These are phyloP conservation scores for Pheosia tremula DNA, from an alignment of 2,888 invertebrate genomes.

Conservation along the genomic window DNA sequence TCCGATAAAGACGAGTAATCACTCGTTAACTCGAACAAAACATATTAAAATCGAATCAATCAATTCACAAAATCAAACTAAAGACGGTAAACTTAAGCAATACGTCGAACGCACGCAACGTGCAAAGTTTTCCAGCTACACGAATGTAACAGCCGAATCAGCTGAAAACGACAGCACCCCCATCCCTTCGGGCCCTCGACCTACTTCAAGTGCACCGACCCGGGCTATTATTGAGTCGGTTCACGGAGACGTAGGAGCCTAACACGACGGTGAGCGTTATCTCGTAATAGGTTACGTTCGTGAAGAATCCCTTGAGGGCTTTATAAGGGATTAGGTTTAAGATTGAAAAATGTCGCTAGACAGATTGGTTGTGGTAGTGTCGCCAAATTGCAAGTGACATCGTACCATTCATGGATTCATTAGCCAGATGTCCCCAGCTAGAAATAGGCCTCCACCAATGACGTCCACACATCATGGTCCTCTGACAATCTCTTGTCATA, in stretches of 20 bases:
- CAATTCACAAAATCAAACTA: neutral
- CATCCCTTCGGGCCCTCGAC: conserved; percentile 45
- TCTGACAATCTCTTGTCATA: no score
- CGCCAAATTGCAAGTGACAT: no score
- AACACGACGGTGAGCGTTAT: neutral
- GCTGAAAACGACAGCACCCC: neutral
- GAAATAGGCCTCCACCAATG: no score
- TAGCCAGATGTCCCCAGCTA: no score
- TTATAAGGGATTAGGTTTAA: neutral
- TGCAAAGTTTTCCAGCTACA: neutral
- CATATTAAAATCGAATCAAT: neutral
- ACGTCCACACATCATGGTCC: no score
- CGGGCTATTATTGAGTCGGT: conserved; percentile 42
- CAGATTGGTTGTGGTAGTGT: neutral
- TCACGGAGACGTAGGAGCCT: conserved; percentile 38
- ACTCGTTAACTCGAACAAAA: neutral
- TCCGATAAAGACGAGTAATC: neutral
- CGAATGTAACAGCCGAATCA: neutral
- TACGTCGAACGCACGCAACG: neutral
- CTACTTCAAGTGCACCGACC: conserved; percentile 65
- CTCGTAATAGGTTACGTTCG: conserved; percentile 7
- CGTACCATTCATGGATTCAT: no score
- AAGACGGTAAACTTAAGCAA: neutral
- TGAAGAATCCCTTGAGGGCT: conserved; percentile 8
- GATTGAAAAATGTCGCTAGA: no score